Evolutionary conservation across 2,888 invertebrate species (phyloP).

Genomic region (Limnephilus rhombicus): DNA sequence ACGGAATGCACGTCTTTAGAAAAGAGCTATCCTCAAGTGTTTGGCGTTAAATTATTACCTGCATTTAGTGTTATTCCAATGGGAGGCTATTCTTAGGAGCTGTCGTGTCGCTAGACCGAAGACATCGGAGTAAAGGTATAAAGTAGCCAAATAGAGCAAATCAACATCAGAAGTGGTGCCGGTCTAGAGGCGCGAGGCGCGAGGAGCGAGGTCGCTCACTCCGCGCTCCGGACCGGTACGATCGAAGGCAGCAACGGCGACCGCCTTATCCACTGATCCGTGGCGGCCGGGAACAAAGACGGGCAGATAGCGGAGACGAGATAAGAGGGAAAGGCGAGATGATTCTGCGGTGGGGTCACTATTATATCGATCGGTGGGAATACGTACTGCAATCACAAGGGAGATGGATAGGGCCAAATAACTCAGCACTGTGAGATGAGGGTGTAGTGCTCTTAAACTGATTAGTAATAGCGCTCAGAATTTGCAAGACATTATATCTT

Average conservation of each 20-base stretch:
- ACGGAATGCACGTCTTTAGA: background rate
- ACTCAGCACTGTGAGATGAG: background rate
- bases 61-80: background rate
- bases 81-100: background rate
- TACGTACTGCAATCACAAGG: background rate
- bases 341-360: background rate
- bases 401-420: background rate
- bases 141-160: background rate
- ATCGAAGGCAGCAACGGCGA: background rate
- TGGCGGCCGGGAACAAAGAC: conserved; percentile 48
- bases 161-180: background rate
- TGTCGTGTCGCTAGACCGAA: background rate
- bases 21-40: background rate
- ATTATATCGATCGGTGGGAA: background rate
- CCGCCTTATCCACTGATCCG: background rate
- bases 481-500: background rate
- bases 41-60: background rate
- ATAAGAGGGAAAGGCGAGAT: conserved; percentile 76
- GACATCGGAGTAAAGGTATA: background rate
- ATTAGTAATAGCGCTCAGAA: background rate
- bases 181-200: background rate
- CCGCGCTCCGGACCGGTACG: background rate
- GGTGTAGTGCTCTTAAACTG: background rate
- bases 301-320: conserved; percentile 69
- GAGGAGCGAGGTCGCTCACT: conserved; percentile 8